A percentile compares a stretch with the other conserved stretches of the same genome.
phyloP scores from a whole-genome alignment of 2,888 invertebrate species.

The Ctenicera cuprea region DNA sequence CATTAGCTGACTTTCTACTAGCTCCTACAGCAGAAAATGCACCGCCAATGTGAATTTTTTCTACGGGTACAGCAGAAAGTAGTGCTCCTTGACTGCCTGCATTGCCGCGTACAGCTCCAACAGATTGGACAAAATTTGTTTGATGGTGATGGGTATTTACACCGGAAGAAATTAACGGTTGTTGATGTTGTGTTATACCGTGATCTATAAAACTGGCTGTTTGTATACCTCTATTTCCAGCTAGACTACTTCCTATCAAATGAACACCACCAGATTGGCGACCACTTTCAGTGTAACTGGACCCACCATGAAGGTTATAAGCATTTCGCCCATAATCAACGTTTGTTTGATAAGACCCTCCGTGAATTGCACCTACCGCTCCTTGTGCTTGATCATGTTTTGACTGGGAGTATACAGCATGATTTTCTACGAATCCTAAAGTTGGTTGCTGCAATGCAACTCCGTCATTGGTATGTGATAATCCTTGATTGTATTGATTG shows the following conservation, averaged over 20 bases:
- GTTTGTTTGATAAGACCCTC: constrained; percentile 13
- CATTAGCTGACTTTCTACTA: constrained; percentile 17
- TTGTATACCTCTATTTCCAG: background rate
- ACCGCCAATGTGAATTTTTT: constrained; percentile 65
- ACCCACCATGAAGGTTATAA: background rate
- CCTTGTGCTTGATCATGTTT: background rate
- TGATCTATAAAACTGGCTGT: constrained; percentile 9
- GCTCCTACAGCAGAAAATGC: constrained; percentile 66
- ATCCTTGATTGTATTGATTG: background rate
- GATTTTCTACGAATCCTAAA: background rate
- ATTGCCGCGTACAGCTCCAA: background rate
- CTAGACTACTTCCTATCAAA: background rate
- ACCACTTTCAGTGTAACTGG: background rate
- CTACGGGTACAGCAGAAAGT: constrained; percentile 27
- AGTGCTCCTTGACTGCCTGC: background rate
- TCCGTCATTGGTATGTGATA: background rate
- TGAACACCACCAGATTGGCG: background rate
- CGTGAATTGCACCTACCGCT: background rate
- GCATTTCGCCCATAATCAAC: background rate
- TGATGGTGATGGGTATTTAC: background rate
- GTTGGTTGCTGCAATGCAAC: background rate
- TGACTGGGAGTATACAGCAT: background rate
- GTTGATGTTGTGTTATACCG: constrained; percentile 17
- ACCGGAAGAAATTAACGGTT: background rate
- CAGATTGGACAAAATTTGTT: too few relatives aligned